Percentiles rank a stretch among this genome's conserved stretches.
phyloP scores from a whole-genome alignment of 1,140 invertebrate genomes.

The Aphis craccivora region DNA sequence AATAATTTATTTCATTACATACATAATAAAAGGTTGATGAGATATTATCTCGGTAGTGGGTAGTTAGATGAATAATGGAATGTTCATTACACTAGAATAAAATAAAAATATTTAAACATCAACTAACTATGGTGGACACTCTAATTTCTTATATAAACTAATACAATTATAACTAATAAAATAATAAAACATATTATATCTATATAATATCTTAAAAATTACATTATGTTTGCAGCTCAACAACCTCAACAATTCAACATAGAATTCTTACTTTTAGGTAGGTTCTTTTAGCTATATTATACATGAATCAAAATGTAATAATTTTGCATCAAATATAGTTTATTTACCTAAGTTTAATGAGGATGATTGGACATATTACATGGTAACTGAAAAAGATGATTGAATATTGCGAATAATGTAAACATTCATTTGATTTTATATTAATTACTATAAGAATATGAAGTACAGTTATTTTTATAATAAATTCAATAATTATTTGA shows the following conservation, averaged over 20 bases:
- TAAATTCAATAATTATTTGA: not conserved
- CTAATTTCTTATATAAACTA: conserved; percentile 29
- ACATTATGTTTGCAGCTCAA: conserved; percentile 3
- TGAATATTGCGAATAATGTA: not conserved
- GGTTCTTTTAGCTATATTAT: not conserved
- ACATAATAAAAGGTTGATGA: not conserved
- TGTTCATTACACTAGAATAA: conserved; percentile 39
- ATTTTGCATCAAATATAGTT: not conserved
- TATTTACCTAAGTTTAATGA: conserved; percentile 27
- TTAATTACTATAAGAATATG: conserved; percentile 25
- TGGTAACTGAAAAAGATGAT: conserved; percentile 46
- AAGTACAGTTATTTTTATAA: not conserved
- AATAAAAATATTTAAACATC: conserved; percentile 31
- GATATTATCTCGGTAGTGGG: not conserved
- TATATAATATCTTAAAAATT: not conserved
- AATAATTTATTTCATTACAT: conserved; percentile 35
- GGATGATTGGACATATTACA: not conserved
- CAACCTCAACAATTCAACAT: conserved; percentile 25
- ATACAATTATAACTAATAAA: conserved; percentile 6
- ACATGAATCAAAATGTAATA: not conserved
- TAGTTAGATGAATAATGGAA: conserved; percentile 18
- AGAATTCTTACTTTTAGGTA: not conserved
- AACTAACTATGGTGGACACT: not conserved
- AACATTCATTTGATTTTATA: conserved; percentile 46
- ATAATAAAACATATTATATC: not conserved